phyloP scores from a whole-genome alignment of 2,888 invertebrate species.

The Hirtodrosophila confusa region DNA sequence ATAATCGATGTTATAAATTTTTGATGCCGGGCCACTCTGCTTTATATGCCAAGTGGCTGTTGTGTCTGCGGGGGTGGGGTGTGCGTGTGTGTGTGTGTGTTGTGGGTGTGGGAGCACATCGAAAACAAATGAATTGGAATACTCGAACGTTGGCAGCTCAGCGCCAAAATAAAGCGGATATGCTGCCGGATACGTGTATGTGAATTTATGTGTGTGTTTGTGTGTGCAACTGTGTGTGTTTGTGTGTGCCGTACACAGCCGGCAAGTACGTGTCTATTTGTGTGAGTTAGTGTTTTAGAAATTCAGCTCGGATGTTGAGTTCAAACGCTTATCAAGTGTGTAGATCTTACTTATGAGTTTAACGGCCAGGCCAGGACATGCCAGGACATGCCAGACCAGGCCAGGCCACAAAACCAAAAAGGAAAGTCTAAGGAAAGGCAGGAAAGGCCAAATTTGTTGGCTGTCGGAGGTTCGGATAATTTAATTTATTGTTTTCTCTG shows the following conservation, averaged over 20 bases:
- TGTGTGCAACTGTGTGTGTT: conserved; percentile 11
- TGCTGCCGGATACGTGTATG: conserved; percentile 60
- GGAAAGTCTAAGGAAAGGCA: conserved; percentile 11
- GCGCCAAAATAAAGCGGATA: conserved; percentile 73
- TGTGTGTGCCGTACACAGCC: conserved; percentile 10
- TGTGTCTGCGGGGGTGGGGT: conserved; percentile 6
- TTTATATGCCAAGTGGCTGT: conserved; percentile 44
- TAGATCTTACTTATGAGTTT: conserved; percentile 80
- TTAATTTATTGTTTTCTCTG: conserved; percentile 79
- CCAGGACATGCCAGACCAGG: conserved; percentile 2
- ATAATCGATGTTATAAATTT: conserved; percentile 81
- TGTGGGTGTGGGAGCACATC: conserved; percentile 42
- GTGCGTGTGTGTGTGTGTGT: conserved; percentile 5
- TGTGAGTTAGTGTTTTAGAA: conserved; percentile 79
- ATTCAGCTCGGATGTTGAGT: conserved; percentile 74
- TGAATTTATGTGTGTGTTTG: conserved; percentile 8
- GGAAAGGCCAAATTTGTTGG: conserved; percentile 76
- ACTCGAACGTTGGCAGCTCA: conserved; percentile 55
- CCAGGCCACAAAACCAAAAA: conserved; percentile 7
- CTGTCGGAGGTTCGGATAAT: conserved; percentile 70
- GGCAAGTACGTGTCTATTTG: conserved; percentile 72
- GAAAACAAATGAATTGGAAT: conserved; percentile 79
- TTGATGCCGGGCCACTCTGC: conserved; percentile 55
- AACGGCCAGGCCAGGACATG: conserved; percentile 47
- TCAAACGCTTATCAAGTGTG: conserved; percentile 78